phyloP scores from a whole-genome alignment of 1,140 invertebrate genomes.

The Diorhabda carinulata region DNA sequence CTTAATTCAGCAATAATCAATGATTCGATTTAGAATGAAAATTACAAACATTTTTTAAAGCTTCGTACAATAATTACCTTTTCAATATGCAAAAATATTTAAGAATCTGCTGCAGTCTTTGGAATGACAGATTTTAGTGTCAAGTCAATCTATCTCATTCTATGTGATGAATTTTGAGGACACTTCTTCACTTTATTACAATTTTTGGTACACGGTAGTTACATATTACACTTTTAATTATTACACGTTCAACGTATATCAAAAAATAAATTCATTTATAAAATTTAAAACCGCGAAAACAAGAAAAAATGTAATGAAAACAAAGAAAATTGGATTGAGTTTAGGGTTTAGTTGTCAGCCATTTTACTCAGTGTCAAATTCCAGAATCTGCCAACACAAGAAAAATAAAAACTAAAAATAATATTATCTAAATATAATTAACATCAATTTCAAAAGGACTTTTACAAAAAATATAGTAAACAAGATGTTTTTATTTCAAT shows the following conservation, averaged over 20 bases:
- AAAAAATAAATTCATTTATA: slow-evolving; percentile 9
- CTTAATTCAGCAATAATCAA: slow-evolving; percentile 26
- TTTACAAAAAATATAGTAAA: too few relatives aligned
- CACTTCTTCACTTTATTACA: slow-evolving; percentile 32
- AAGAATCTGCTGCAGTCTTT: slow-evolving; percentile 35
- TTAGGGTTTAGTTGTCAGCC: slow-evolving; percentile 44
- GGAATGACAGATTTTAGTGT: slow-evolving; percentile 43
- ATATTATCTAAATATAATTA: background rate
- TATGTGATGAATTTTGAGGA: slow-evolving; percentile 39
- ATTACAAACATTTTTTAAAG: slow-evolving; percentile 22
- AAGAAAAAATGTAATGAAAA: slow-evolving; percentile 43
- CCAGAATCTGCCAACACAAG: slow-evolving; percentile 43
- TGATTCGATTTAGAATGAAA: slow-evolving; percentile 33
- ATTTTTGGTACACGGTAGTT: slow-evolving; percentile 3
- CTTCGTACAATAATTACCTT: slow-evolving; percentile 36
- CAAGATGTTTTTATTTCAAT: too few relatives aligned
- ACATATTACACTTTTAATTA: slow-evolving; percentile 9
- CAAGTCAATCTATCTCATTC: slow-evolving; percentile 41
- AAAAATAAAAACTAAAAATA: slow-evolving; percentile 23
- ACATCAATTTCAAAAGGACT: background rate
- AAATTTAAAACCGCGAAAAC: slow-evolving; percentile 21
- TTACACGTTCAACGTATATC: slow-evolving; percentile 1
- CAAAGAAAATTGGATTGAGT: slow-evolving; percentile 47
- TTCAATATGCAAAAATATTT: slow-evolving; percentile 38
- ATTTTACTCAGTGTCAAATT: slow-evolving; percentile 49